phyloP scores from a whole-genome alignment of 2,888 invertebrate species.

The Beris chalybata region DNA sequence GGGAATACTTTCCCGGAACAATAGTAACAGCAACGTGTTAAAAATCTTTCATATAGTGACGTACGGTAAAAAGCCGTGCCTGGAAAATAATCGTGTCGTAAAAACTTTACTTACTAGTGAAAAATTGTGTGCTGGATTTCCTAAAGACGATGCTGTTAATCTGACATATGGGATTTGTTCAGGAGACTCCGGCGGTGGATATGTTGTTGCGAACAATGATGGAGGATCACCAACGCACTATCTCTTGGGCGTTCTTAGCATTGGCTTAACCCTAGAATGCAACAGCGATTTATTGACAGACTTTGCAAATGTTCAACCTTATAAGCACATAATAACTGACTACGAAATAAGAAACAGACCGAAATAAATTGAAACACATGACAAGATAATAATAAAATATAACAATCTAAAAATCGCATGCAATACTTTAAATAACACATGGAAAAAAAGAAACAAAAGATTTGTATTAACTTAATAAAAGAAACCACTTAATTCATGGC shows the following conservation, averaged over 20 bases:
- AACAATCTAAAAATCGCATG: too few species aligned
- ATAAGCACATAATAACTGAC: background rate
- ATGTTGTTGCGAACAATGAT: constrained; percentile 35
- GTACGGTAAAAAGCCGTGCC: constrained; percentile 41
- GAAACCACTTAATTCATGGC: too few species aligned
- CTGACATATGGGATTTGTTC: constrained; percentile 26
- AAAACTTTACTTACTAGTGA: constrained; percentile 42
- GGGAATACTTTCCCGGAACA: constrained; percentile 37
- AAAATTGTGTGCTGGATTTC: constrained; percentile 45
- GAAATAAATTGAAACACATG: background rate
- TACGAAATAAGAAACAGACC: constrained; percentile 16
- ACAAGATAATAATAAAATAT: too few species aligned
- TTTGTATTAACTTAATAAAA: too few species aligned
- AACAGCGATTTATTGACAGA: constrained; percentile 32
- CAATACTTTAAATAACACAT: too few species aligned
- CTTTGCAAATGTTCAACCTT: constrained; percentile 41
- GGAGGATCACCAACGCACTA: constrained; percentile 35
- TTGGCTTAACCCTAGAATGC: constrained; percentile 29
- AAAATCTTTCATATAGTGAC: constrained; percentile 39
- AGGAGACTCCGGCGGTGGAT: constrained; percentile 42
- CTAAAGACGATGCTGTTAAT: constrained; percentile 34
- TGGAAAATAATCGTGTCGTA: constrained; percentile 28
- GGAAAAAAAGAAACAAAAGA: too few species aligned
- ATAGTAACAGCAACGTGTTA: constrained; percentile 37
- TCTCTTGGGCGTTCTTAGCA: constrained; percentile 47